phyloP scores from a whole-genome alignment of 1,140 invertebrate species.

The Tenebrio molitor region DNA sequence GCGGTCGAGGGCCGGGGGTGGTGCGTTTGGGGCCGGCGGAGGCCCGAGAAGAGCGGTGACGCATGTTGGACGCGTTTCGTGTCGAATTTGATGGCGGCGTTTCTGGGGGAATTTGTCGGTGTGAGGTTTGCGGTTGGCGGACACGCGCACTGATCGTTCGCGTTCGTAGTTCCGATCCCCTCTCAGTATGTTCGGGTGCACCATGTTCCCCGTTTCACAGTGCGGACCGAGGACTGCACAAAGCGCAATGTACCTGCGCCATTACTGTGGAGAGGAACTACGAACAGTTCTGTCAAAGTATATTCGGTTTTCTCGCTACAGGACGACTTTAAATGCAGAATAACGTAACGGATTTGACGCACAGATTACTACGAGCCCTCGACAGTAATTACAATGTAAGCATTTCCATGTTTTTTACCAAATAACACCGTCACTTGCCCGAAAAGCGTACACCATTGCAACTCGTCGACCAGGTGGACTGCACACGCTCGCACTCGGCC shows the following conservation, averaged over 20 bases:
- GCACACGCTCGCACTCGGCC: constrained; percentile 32
- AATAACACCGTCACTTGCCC: not conserved
- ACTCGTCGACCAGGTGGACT: constrained; percentile 56
- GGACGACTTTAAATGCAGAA: constrained; percentile 71
- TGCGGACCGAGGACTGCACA: constrained; percentile 65
- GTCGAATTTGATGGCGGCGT: not conserved
- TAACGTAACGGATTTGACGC: constrained; percentile 74
- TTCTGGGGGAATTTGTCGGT: constrained; percentile 51
- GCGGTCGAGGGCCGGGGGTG: not conserved
- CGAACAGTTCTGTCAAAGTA: constrained; percentile 65
- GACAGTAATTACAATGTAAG: constrained; percentile 80
- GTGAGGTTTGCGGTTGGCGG: constrained; percentile 48
- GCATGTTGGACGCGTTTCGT: not conserved
- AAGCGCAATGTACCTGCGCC: constrained; percentile 67
- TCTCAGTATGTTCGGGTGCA: constrained; percentile 66
- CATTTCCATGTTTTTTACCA: constrained; percentile 42
- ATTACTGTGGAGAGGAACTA: constrained; percentile 66
- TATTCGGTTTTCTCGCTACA: constrained; percentile 66
- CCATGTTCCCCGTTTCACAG: constrained; percentile 67
- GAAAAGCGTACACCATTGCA: constrained; percentile 53
- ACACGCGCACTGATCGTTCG: constrained; percentile 58
- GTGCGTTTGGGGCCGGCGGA: not conserved
- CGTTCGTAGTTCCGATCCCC: constrained; percentile 63
- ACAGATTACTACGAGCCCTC: constrained; percentile 76
- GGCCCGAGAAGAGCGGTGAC: not conserved